These are phyloP conservation scores for Lepus townsendii DNA, from an alignment of 2,797 vertebrate genomes.

Conservation along the genomic window DNA sequence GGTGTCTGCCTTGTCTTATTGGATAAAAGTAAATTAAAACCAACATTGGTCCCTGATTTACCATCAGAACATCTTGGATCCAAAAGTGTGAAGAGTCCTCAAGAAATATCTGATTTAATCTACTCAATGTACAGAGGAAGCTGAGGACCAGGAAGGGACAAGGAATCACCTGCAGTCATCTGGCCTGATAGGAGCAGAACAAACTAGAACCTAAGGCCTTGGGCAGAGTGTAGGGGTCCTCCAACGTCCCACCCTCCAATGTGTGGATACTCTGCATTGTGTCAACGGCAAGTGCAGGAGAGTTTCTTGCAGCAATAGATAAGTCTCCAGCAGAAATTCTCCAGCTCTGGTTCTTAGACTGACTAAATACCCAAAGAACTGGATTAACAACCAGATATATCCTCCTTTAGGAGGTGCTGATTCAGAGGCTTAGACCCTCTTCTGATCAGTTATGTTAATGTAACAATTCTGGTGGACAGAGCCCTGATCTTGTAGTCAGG, in stretches of 20 bases:
- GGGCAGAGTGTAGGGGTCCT: background rate
- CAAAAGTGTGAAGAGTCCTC: background rate
- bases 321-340: background rate
- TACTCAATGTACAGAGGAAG: background rate
- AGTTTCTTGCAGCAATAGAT: background rate
- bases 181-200: background rate
- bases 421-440: background rate
- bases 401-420: background rate
- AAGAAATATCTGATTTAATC: background rate
- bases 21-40: background rate
- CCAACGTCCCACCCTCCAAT: accelerated
- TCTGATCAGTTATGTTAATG: background rate
- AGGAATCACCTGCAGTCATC: background rate
- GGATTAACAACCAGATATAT: background rate
- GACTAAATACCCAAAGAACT: background rate
- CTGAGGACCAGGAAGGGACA: background rate
- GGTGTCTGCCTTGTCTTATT: background rate
- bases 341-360: background rate
- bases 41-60: background rate
- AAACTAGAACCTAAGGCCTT: background rate
- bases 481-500: background rate
- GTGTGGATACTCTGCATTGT: background rate
- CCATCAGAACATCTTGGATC: slow-evolving; percentile 14
- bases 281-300: background rate
- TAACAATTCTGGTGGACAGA: background rate